Conservation (phyloP, 2,888 invertebrate species). For the Trichopoda pennipes region DNA sequence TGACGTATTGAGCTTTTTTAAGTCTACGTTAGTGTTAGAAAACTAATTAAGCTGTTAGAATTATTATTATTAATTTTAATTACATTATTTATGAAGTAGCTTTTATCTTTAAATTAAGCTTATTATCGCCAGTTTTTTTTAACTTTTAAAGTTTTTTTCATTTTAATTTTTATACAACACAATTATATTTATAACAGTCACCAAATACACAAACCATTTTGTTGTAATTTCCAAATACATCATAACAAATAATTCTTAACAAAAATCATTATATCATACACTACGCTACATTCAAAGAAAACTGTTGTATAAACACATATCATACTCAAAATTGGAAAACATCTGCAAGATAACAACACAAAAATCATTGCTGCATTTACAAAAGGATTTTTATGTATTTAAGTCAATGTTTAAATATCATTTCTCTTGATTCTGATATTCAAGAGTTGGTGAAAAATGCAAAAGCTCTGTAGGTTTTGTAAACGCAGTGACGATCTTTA, state of each 20-base stretch:
- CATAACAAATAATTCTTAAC: neutral
- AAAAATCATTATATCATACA: slow-evolving; percentile 18
- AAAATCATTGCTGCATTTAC: neutral
- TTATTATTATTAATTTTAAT: too few relatives aligned
- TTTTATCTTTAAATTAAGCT: neutral
- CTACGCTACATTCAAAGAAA: too few relatives aligned
- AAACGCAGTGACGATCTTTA: too few relatives aligned
- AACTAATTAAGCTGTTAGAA: too few relatives aligned
- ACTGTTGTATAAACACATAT: slow-evolving; percentile 48
- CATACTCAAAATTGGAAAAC: slow-evolving; percentile 9
- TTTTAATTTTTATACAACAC: slow-evolving; percentile 29
- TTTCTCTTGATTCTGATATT: too few relatives aligned
- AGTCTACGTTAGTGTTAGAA: too few relatives aligned
- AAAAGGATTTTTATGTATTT: neutral
- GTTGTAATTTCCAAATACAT: neutral
- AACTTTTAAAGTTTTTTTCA: neutral
- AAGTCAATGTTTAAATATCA: too few relatives aligned
- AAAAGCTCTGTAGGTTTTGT: too few relatives aligned
- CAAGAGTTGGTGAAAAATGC: too few relatives aligned
- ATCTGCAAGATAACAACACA: neutral
- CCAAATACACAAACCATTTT: slow-evolving; percentile 16
- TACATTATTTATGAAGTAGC: too few relatives aligned
- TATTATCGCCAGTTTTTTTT: slow-evolving; percentile 32
- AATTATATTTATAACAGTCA: slow-evolving; percentile 67
- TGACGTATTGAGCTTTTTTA: too few relatives aligned